phyloP scores from a whole-genome alignment of 2,113 vertebrate species.

The Zosterops lateralis region DNA sequence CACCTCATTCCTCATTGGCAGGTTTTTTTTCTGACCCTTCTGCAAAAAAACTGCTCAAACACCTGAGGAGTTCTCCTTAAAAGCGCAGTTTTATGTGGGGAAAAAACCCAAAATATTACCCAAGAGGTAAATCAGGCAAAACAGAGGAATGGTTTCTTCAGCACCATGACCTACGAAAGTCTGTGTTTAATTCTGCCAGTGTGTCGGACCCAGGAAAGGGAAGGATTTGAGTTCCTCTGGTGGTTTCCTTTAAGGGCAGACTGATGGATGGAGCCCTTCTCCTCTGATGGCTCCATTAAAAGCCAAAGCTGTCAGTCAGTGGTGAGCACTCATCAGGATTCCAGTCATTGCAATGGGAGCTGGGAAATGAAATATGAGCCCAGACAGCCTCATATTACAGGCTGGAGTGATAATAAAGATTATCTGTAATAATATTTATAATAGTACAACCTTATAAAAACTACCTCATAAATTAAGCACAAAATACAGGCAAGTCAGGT shows the following conservation, averaged over 20 bases:
- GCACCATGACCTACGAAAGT: background rate
- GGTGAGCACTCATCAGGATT: background rate
- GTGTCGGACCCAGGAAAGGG: background rate
- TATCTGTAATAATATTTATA: background rate
- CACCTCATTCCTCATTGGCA: background rate
- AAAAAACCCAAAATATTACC: background rate
- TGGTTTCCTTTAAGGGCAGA: background rate
- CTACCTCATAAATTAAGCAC: conserved; percentile 9
- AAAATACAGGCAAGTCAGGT: background rate
- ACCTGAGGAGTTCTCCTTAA: background rate
- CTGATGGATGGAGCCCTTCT: background rate
- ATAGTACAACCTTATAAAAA: background rate
- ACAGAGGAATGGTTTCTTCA: background rate
- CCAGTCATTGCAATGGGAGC: background rate
- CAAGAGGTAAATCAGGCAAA: background rate
- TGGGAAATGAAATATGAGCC: background rate
- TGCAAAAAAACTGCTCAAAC: background rate
- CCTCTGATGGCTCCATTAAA: background rate
- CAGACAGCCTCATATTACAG: background rate
- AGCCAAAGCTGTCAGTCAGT: background rate
- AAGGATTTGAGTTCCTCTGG: background rate
- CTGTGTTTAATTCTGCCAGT: background rate
- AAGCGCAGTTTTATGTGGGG: background rate
- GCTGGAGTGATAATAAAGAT: background rate
- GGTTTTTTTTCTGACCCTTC: background rate